phyloP scores from a whole-genome alignment of 2,797 vertebrate genomes.

The Gymnoscopelus braueri region DNA sequence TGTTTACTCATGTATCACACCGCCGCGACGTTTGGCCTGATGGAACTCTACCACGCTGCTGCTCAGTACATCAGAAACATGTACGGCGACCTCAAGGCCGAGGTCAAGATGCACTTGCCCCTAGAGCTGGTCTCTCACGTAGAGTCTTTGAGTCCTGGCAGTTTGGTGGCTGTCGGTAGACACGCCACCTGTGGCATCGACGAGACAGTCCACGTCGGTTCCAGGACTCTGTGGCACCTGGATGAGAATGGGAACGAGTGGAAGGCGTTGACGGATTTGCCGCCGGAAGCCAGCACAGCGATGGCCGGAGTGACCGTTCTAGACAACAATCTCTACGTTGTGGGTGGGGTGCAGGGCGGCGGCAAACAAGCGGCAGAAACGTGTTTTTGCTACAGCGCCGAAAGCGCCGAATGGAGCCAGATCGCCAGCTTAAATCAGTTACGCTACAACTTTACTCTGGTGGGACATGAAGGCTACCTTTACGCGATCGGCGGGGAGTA shows the following conservation, averaged over 20 bases:
- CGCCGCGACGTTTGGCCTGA: slow-evolving; percentile 86
- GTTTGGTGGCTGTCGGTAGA: slow-evolving; percentile 83
- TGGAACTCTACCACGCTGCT: slow-evolving; percentile 82
- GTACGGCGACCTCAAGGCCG: slow-evolving; percentile 78
- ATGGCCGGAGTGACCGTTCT: slow-evolving; percentile 90
- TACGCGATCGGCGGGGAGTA: slow-evolving; percentile 91
- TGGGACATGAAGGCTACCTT: slow-evolving; percentile 81
- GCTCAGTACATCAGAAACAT: slow-evolving; percentile 89
- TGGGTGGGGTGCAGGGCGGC: slow-evolving; percentile 88
- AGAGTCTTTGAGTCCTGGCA: slow-evolving; percentile 85
- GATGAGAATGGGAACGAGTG: slow-evolving; percentile 87
- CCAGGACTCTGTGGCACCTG: slow-evolving; percentile 91
- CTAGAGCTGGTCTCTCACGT: slow-evolving; percentile 84
- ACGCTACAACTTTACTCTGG: slow-evolving; percentile 88
- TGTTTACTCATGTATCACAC: slow-evolving; percentile 91
- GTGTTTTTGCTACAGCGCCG: slow-evolving; percentile 87
- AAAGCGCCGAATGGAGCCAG: slow-evolving; percentile 80
- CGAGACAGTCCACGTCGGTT: slow-evolving; percentile 49
- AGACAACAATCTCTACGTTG: slow-evolving; percentile 91
- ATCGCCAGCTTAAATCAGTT: slow-evolving; percentile 87
- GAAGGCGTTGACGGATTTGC: slow-evolving; percentile 90
- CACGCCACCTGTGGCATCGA: slow-evolving; percentile 56
- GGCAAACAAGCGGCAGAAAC: slow-evolving; percentile 86
- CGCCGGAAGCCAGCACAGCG: slow-evolving; percentile 88
- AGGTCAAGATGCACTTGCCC: slow-evolving; percentile 76